These are phyloP conservation scores for Papilio xuthus DNA, from an alignment of 1,140 invertebrate species.

Conservation along the genomic window DNA sequence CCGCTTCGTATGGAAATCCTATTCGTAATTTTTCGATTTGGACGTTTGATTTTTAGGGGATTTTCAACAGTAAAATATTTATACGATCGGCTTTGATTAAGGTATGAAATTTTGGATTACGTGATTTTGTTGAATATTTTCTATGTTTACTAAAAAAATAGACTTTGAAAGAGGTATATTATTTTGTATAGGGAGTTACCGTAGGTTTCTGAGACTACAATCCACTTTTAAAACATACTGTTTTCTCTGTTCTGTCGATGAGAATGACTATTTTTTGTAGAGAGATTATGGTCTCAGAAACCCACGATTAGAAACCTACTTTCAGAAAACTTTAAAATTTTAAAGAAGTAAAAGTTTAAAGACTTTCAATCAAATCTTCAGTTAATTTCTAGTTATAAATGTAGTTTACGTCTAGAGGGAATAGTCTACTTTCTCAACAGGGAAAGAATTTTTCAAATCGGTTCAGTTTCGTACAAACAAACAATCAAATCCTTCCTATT, in stretches of 20 bases:
- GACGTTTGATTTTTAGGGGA: slow-evolving; percentile 55
- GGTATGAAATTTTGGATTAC: slow-evolving; percentile 11
- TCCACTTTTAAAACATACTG: no score
- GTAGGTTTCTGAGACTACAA: no score
- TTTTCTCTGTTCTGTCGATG: no score
- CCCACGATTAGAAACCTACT: not conserved
- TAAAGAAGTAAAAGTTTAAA: not conserved
- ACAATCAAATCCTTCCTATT: no score
- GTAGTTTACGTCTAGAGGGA: no score
- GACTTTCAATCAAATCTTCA: not conserved
- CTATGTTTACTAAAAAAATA: not conserved
- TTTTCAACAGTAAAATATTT: slow-evolving; percentile 41
- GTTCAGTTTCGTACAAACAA: no score
- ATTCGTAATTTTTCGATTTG: slow-evolving; percentile 49
- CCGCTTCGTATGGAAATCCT: slow-evolving; percentile 56
- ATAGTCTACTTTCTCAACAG: no score
- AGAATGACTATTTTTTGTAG: no score
- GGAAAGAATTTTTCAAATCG: no score
- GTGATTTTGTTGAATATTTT: not conserved
- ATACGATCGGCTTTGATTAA: slow-evolving; percentile 17
- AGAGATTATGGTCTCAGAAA: no score
- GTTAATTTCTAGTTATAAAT: no score
- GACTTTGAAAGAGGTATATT: not conserved
- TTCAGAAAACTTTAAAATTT: not conserved
- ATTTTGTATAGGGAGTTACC: not conserved